Evolutionary conservation across 2,113 vertebrate species (phyloP), one percentile per base, ranked within the genome.

Genomic region (Lipotes vexillifer): DNA sequence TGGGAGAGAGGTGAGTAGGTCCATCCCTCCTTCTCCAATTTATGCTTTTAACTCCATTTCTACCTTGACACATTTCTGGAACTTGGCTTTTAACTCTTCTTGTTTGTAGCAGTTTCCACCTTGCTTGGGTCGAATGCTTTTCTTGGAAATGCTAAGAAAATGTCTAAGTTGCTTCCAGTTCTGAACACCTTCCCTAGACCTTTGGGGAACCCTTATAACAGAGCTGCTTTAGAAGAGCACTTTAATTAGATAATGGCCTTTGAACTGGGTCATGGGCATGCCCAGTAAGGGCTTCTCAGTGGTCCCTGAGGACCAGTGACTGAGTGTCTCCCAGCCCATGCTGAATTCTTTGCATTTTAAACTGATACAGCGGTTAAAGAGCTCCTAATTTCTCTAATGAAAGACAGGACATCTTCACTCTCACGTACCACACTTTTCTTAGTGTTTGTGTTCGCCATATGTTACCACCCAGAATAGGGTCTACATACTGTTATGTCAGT

Each of bases 261-360:
- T 89, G 55, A 80, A 87, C 57, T 68, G 78, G 71, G 59, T 91
- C 46, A 88, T 33, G 68, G 86, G 66, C 71, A 93, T 91, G 65
- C 20, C 71, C 33, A 82, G 29, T 20, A 61, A 95, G 63, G 92
- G 55, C 59, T 96, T 88, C 52, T 94, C 33, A 55, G n/a, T 93
- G 41, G 81, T 96, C 68, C 68, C 85, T 68, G 13, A 86, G 71
- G 75, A 84, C 68, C 25, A 27, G 55, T 94, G 61, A 85, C 68
- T 69, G 88, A 94, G 49, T 82, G 5, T 77, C n/a, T 97, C 69
- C 72, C 14, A 88, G 85, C 31, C 33, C 3, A 6, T 57, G 29
- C 46, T 90, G 44, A 85, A 77, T 85, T 83, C 46, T 90, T 71
- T 90, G 36, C 31, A 61, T 97, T 97, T 91, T 97, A 66, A 82